These are phyloP conservation scores for Proisotoma minuta DNA, from an alignment of 2,888 invertebrate genomes.

Conservation along the genomic window DNA sequence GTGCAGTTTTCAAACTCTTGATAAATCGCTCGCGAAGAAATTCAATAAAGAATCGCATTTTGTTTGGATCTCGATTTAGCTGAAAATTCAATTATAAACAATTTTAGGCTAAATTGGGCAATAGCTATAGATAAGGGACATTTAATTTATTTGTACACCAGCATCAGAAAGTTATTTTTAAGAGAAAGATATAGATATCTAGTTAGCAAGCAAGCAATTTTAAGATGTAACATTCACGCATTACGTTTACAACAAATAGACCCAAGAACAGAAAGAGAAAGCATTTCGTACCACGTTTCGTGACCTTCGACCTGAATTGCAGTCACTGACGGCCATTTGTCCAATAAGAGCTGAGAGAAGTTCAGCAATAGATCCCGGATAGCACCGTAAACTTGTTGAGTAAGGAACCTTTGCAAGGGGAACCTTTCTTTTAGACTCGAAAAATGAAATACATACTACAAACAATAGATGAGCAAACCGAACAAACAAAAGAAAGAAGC, in stretches of 20 bases:
- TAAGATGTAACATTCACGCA: no score
- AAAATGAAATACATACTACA: neutral
- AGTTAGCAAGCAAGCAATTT: no score
- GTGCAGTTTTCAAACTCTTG: slow-evolving; percentile 43
- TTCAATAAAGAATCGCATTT: slow-evolving; percentile 44
- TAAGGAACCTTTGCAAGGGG: slow-evolving; percentile 28
- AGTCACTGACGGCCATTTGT: slow-evolving; percentile 29
- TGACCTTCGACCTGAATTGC: slow-evolving; percentile 25
- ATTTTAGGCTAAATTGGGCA: no score
- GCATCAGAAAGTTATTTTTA: no score
- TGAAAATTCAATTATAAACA: slow-evolving; percentile 12
- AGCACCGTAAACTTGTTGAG: slow-evolving; percentile 33
- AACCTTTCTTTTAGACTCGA: neutral
- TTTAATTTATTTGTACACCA: no score
- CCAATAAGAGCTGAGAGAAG: slow-evolving; percentile 34
- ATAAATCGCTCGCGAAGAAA: slow-evolving; percentile 43
- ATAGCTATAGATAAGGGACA: no score
- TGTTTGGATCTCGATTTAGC: slow-evolving; percentile 46
- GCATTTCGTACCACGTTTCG: slow-evolving; percentile 41
- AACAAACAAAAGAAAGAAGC: neutral
- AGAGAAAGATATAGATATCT: no score
- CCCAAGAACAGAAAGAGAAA: no score
- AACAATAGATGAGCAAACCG: neutral
- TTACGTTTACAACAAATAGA: no score
- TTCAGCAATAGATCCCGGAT: slow-evolving; percentile 40